phyloP scores from a whole-genome alignment of 2,888 invertebrate genomes.

The Oligia strigilis region DNA sequence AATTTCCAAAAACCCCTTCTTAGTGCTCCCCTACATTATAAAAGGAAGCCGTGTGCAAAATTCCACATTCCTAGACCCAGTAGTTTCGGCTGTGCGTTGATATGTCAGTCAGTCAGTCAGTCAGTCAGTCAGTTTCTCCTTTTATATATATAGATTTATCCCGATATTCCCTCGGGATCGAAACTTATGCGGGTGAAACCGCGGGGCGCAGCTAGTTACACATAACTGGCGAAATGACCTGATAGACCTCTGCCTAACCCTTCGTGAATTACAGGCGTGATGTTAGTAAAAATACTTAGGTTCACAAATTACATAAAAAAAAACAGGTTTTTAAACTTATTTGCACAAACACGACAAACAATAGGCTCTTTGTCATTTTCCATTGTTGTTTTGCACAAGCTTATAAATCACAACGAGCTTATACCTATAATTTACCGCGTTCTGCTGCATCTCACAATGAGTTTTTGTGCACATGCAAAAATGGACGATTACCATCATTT shows the following conservation, averaged over 20 bases:
- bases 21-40: too few relatives aligned
- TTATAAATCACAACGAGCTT: slow-evolving; percentile 44
- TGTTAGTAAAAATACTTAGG: background rate
- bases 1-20: too few relatives aligned
- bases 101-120: too few relatives aligned
- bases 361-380: slow-evolving; percentile 50
- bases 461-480: slow-evolving; percentile 64
- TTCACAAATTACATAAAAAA: slow-evolving; percentile 5
- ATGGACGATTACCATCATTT: slow-evolving; percentile 70
- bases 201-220: too few relatives aligned
- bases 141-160: too few relatives aligned
- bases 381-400: slow-evolving; percentile 40
- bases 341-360: slow-evolving; percentile 37
- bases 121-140: too few relatives aligned
- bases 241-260: background rate
- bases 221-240: background rate
- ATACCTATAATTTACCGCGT: slow-evolving; percentile 35
- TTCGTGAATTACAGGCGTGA: background rate
- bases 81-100: too few relatives aligned
- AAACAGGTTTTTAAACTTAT: slow-evolving; percentile 33
- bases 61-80: too few relatives aligned
- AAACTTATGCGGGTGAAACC: too few relatives aligned
- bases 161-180: too few relatives aligned
- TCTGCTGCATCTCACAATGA: slow-evolving; percentile 56
- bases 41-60: too few relatives aligned